Conservation (phyloP, 1,140 invertebrate genomes). For the Magallana gigas region DNA sequence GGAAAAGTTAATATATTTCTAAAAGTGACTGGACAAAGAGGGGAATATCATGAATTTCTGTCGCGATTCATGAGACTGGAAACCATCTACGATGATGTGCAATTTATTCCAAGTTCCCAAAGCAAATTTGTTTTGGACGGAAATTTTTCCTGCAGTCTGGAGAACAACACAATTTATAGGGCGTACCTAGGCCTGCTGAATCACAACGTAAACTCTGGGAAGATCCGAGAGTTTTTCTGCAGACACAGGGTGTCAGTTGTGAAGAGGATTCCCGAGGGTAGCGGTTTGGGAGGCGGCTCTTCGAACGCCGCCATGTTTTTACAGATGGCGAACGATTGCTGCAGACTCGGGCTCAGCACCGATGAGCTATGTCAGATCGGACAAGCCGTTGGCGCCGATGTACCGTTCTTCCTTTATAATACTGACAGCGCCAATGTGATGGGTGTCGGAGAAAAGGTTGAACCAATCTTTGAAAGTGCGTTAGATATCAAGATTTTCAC, state of each 20-base stretch:
- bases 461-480: not conserved
- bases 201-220: not conserved
- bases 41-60: slow-evolving; percentile 42
- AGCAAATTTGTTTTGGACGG: slow-evolving; percentile 24
- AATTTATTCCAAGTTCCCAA: not conserved
- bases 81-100: slow-evolving; percentile 20
- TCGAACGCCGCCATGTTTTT: slow-evolving; percentile 48
- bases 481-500: not conserved
- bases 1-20: slow-evolving; percentile 44
- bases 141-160: slow-evolving; percentile 22
- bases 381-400: not conserved
- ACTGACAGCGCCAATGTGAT: slow-evolving; percentile 36
- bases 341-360: not conserved
- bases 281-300: slow-evolving; percentile 42
- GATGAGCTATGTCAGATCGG: slow-evolving; percentile 30
- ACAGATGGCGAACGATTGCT: slow-evolving; percentile 13
- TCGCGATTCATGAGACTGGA: slow-evolving; percentile 39
- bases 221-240: slow-evolving; percentile 28
- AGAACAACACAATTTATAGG: slow-evolving; percentile 30
- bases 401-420: slow-evolving; percentile 40
- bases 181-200: slow-evolving; percentile 19
- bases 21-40: slow-evolving; percentile 15
- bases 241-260: slow-evolving; percentile 28
- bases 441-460: slow-evolving; percentile 38
- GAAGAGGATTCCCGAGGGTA: slow-evolving; percentile 25